Base-by-base conservation (phyloP, 2,888 invertebrate genomes). In the Deilephila elpenor region DNA sequence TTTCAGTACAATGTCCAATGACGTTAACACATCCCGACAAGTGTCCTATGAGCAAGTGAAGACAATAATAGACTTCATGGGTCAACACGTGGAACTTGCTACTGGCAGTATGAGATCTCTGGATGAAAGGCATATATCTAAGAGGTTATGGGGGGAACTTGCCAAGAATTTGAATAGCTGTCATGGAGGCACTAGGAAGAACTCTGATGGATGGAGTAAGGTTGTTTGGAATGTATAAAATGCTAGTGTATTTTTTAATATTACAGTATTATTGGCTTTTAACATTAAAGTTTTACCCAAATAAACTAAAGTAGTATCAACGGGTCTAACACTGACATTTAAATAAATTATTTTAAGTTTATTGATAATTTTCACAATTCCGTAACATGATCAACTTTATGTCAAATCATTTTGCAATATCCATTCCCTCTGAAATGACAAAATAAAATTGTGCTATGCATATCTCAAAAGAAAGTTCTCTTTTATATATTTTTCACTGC, bases 121-220 rank as follows among this genome's bases (percentile, higher is more conserved):
- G 60, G 90, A 91, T 75, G 90, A 89, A 0, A 83, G 92, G 6
- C 87, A 89, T 71, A 84, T 84, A 3, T 90, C 90, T 2, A 91
- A 90, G 76, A 83, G 78, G 51, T 81, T 91, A 2, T 92, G 93
- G 91, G 82, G 77, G 5, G 89, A 92, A 32, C 84, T 91, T 0
- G 84, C 91, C 3, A 86, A 84, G 60, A 81, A 82, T 8, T 77
- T 92, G 7, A 92, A 92, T 17, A 67, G 56, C 73, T 84, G 85
- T 71, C 81, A 82, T 44, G 83, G 80, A 56, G 91, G 91, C 19
- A 85, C 87, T 0, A 84, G 79, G 72, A 91, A 91, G 74, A 86
- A 86, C 60, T 78, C 86, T 32, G 85, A 90, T 78, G 89, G 90
- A 53, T 92, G 92, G 93, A 92, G 92, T 83, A 90, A 88, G 89